A percentile compares a stretch with the other conserved stretches of the same genome.
phyloP scores from a whole-genome alignment of 2,888 invertebrate species.

The Caenorhabditis sp. region DNA sequence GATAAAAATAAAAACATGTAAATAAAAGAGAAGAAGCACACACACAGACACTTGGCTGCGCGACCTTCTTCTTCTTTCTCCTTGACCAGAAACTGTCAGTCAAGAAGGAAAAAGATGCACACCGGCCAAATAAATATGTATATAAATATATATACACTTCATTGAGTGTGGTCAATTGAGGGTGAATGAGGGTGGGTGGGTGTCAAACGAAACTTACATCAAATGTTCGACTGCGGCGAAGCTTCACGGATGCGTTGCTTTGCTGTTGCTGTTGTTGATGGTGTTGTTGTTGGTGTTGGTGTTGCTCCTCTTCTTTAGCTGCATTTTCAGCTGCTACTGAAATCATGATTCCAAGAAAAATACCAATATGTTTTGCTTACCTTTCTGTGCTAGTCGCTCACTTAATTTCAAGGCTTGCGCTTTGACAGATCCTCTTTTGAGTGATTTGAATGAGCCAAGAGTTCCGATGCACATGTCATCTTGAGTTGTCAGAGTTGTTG shows the following conservation, averaged over 20 bases:
- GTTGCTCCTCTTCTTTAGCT: conserved; percentile 29
- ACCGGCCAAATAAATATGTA: too few relatives aligned
- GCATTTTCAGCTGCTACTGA: conserved; percentile 26
- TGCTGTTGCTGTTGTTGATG: too few relatives aligned
- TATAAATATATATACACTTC: too few relatives aligned
- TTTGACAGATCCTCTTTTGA: conserved; percentile 37
- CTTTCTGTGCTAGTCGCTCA: conserved; percentile 33
- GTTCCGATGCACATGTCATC: conserved; percentile 42
- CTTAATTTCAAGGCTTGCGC: conserved; percentile 38
- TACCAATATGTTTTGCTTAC: conserved; percentile 1
- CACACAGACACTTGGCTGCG: not conserved
- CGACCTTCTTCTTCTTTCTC: not conserved
- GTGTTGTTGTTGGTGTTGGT: not conserved
- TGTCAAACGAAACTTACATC: not conserved
- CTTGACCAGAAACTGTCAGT: not conserved
- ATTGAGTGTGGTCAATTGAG: too few relatives aligned
- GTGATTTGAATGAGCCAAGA: conserved; percentile 26
- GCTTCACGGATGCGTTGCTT: not conserved
- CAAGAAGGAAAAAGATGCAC: too few relatives aligned
- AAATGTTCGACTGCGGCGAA: not conserved
- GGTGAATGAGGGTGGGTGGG: too few relatives aligned
- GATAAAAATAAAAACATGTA: conserved; percentile 2
- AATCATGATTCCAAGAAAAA: not conserved
- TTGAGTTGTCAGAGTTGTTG: conserved; percentile 15
- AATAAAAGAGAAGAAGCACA: not conserved